Evolutionary conservation across 1,140 invertebrate genomes (phyloP).

Genomic region (Cryptotermes secundus): DNA sequence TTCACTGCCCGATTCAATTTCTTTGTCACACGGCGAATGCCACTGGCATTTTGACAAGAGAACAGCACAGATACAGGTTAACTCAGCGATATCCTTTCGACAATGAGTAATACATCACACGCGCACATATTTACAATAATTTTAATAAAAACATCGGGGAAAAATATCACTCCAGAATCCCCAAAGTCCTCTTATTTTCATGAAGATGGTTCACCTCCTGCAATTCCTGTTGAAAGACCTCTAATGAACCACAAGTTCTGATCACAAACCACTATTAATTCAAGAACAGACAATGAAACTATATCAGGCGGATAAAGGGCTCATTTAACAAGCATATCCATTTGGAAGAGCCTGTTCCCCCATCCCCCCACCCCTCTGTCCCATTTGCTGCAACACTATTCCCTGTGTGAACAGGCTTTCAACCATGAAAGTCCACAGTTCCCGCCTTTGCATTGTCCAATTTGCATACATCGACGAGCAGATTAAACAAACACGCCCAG

Average conservation of each 20-base stretch:
- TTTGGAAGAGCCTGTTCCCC: too few relatives aligned
- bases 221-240: neutral
- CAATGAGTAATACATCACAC: too few relatives aligned
- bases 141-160: too few relatives aligned
- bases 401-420: neutral
- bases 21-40: neutral
- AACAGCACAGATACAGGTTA: too few relatives aligned
- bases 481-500: neutral
- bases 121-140: too few relatives aligned
- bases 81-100: too few relatives aligned
- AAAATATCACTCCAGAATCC: too few relatives aligned
- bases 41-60: neutral
- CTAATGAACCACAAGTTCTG: neutral
- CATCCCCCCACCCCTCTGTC: too few relatives aligned
- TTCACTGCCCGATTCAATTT: neutral
- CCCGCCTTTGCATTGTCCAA: neutral
- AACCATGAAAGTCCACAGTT: neutral
- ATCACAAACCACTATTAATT: neutral
- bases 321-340: neutral
- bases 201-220: too few relatives aligned
- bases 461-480: neutral
- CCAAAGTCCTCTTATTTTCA: too few relatives aligned
- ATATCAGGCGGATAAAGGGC: neutral
- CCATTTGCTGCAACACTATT: neutral
- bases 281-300: neutral